phyloP scores from a whole-genome alignment of 2,797 vertebrate species.

The Sebastes diaconus region DNA sequence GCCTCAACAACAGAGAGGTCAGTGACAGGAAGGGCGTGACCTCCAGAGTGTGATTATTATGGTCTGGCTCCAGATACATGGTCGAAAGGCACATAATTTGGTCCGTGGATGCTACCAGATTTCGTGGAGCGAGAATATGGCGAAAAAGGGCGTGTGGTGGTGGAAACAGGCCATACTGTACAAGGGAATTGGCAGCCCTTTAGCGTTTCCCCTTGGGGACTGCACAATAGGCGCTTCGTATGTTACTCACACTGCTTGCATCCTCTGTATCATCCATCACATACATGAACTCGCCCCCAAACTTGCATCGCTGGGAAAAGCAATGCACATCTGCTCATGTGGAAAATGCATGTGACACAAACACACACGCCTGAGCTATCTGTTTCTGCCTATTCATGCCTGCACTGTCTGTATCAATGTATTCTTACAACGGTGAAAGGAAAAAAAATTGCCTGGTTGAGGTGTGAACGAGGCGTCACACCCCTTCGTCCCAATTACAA shows the following conservation, averaged over 20 bases:
- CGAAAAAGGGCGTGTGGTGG: neutral
- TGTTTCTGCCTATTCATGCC: neutral
- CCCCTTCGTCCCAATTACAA: constrained; percentile 25
- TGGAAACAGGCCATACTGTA: neutral
- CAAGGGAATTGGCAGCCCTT: constrained; percentile 15
- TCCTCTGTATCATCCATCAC: constrained; percentile 54
- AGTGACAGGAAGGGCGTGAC: constrained; percentile 54
- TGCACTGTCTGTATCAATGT: constrained; percentile 10
- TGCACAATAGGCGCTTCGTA: constrained; percentile 26
- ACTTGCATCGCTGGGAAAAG: constrained; percentile 16
- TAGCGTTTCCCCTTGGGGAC: neutral
- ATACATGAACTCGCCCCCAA: constrained; percentile 4
- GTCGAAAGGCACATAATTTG: constrained; percentile 23
- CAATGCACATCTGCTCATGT: constrained; percentile 12
- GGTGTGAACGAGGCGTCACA: constrained; percentile 27
- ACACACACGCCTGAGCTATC: neutral
- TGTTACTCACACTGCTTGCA: constrained; percentile 8
- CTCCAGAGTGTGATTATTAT: constrained; percentile 62
- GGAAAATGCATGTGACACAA: constrained; percentile 37
- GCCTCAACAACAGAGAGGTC: constrained; percentile 44
- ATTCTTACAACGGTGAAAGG: neutral
- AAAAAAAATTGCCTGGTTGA: neutral
- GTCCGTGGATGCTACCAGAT: constrained; percentile 21
- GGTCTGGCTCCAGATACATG: constrained; percentile 32
- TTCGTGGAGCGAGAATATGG: neutral